Evolutionary conservation across 2,797 vertebrate genomes (phyloP), one percentile per base, ranked within the genome.

Genomic region (Liasis olivaceus): DNA sequence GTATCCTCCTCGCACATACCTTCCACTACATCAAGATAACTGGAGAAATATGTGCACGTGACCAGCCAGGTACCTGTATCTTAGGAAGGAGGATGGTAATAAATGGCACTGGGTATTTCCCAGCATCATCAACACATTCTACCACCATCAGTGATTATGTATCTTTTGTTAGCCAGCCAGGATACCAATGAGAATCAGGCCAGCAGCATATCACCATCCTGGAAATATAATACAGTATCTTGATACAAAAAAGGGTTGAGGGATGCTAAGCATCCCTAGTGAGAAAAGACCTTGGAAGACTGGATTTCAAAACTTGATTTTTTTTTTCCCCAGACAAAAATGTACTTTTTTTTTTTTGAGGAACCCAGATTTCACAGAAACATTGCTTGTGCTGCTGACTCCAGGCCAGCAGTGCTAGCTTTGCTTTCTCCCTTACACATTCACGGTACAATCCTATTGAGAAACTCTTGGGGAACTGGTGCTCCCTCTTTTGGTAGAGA

Each of bases 401-500:
- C 90, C 93, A 89, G 20, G 90, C 26, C 69, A 81, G 85, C 51
- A 91, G 36, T 15, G 96, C 95, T 95, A 92, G 94, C 94, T 85
- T 95, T 89, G 89, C 90, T 92, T 91, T 94, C 91, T 94, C 96
- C 91, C 94, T 95, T 95, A 81, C 72, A 42, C 36, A 94, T 95
- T 94, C 93, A 93, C 86, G 89, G 72, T 8, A 24, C 93, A 88
- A 93, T 94, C 93, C 94, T 95, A 93, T 60, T 94, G 63, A 59
- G 77, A 93, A 93, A 94, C 15, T 72, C 51, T 58, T 88, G 58
- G 24, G 14, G 64, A 47, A 13, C 62, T 91, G 36, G 24, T 28
- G 92, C 96, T 96, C 95, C 95, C 95, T 91, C 96, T 96, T 47
- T 96, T 94, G 96, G 95, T 84, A n/a, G 60, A 5, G 58, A 42